Base-by-base conservation (phyloP, 2,797 vertebrate species). In the Coranthus polyacanthus region DNA sequence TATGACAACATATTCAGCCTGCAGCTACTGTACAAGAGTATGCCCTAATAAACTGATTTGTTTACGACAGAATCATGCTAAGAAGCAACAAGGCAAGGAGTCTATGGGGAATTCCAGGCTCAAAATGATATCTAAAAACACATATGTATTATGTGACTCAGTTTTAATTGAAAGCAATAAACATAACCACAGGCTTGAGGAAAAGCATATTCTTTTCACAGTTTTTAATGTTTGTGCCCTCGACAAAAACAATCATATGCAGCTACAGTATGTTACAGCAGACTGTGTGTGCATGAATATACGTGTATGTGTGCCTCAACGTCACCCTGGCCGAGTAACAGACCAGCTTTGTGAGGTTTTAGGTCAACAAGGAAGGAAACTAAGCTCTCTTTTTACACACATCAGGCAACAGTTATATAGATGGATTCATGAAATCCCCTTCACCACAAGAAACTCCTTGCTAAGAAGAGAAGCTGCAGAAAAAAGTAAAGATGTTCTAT, bases 1-100 rank as follows among this genome's bases (percentile, higher is more conserved):
- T 79, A 82, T 80, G 68, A 85, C 22, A 65, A 85, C 72, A 78
- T 71, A 71, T 59, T 78, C 53, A 69, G 72, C 83, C 78, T 56
- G 66, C 61, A 82, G 88, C 73, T 61, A 74, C 37, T 26, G 8
- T 24, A 42, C 47, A 36, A 75, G 58, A 59, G 72, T 81, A 81
- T 86, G 85, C 72, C 76, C 87, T 79, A 89, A 81, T 88, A 87
- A 90, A 88, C 81, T 47, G 63, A 83, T 86, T 47, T 75, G 45
- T 43, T 72, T 47, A 47, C 55, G 70, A 65, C 59, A 50, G 67
- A n/a, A n/a, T n/a, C n/a, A 78, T 12, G 49, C 68, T 62, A 45
- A 74, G 51, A n/a, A 60, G 43, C 20, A 66, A n/a, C 46, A 61
- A 65, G 29, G 41, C 13, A 22, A 54, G 17, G 2, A 56, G 61